Percentiles rank a stretch among this genome's conserved stretches.
Conservation (phyloP, 2,113 vertebrate genomes). For the Clarias macrocephalus region DNA sequence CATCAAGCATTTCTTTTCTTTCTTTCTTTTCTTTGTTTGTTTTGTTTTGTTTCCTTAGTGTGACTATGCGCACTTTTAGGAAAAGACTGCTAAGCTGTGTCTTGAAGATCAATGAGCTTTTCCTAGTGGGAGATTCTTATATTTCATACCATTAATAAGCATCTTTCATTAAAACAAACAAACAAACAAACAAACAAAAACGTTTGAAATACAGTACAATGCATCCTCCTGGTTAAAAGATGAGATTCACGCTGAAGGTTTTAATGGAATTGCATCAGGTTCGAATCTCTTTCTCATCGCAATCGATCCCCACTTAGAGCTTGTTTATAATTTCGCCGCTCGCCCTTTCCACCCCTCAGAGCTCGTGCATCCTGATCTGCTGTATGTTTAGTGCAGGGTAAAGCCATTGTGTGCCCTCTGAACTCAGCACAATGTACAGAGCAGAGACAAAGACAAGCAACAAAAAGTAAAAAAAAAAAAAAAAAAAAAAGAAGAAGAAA, state of each 20-base stretch:
- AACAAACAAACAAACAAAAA: neutral
- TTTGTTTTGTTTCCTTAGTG: neutral
- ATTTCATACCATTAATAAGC: neutral
- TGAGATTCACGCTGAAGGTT: neutral
- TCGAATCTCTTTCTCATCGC: neutral
- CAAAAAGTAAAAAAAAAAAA: neutral
- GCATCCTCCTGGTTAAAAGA: neutral
- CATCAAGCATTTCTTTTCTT: neutral
- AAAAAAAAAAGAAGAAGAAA: conserved; percentile 20
- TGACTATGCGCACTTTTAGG: neutral
- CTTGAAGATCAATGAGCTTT: neutral
- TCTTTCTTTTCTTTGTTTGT: neutral
- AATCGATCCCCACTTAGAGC: neutral
- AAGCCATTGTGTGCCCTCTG: neutral
- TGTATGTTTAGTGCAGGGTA: neutral
- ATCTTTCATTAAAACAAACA: neutral
- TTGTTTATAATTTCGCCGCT: neutral
- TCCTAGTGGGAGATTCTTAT: neutral
- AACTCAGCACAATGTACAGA: neutral
- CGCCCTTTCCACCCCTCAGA: neutral
- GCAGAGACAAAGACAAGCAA: conserved; percentile 25
- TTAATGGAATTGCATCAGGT: neutral
- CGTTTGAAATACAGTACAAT: neutral
- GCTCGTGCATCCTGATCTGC: neutral
- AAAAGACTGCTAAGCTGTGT: neutral